Conservation (phyloP, 2,797 vertebrate genomes). For the Lepilemur septentrionalis region DNA sequence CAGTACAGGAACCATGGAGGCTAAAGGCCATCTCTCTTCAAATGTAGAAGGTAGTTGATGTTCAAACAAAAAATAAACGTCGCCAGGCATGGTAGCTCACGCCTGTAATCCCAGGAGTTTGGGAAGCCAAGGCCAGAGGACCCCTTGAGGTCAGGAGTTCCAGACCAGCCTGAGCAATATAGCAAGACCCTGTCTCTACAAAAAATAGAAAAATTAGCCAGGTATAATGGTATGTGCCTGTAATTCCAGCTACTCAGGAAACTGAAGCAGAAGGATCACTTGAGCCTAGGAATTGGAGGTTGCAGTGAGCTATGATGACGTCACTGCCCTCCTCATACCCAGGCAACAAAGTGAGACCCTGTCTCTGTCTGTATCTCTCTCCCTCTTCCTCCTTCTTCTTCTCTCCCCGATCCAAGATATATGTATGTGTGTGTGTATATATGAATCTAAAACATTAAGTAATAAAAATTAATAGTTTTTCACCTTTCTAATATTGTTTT, state of each 20-base stretch:
- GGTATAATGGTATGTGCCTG: neutral
- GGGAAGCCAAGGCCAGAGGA: neutral
- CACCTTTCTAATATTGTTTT: neutral
- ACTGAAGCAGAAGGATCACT: neutral
- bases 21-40: neutral
- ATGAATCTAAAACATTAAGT: neutral
- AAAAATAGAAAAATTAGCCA: neutral
- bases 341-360: neutral
- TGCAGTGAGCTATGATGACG: neutral
- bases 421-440: neutral
- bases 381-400: neutral
- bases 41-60: slow-evolving; percentile 14
- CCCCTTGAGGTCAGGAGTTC: neutral
- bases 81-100: neutral
- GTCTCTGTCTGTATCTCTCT: neutral
- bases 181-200: neutral
- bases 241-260: neutral
- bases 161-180: neutral
- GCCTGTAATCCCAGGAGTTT: neutral
- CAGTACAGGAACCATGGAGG: neutral
- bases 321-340: too few species aligned
- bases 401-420: neutral
- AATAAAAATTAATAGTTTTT: neutral
- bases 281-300: neutral
- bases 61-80: slow-evolving; percentile 48